These are phyloP conservation scores for Apodemia duryi DNA, from an alignment of 2,888 invertebrate genomes.

Conservation along the genomic window DNA sequence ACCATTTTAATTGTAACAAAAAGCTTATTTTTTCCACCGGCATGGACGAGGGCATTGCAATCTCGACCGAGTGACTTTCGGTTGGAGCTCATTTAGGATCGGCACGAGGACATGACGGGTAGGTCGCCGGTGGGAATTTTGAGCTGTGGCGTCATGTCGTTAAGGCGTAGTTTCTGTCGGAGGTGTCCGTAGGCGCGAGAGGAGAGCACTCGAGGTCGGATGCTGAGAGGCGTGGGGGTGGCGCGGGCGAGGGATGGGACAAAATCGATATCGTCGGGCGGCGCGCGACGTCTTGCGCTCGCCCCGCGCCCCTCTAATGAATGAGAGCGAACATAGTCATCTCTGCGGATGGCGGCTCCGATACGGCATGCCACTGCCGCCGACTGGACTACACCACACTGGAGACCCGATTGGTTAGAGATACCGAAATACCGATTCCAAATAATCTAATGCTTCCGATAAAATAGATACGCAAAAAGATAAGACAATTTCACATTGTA, in stretches of 20 bases:
- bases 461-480: not conserved
- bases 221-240: slow-evolving; percentile 64
- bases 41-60: slow-evolving; percentile 62
- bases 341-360: slow-evolving; percentile 70
- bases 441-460: slow-evolving; percentile 12
- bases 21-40: slow-evolving; percentile 74
- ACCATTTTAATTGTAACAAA: slow-evolving; percentile 79
- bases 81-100: slow-evolving; percentile 69
- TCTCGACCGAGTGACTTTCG: slow-evolving; percentile 76
- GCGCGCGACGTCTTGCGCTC: slow-evolving; percentile 75
- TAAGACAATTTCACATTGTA: not conserved
- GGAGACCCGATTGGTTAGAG: slow-evolving; percentile 44
- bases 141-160: slow-evolving; percentile 69
- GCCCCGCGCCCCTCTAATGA: slow-evolving; percentile 70
- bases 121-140: slow-evolving; percentile 57
- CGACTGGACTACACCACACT: slow-evolving; percentile 45
- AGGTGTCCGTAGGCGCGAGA: slow-evolving; percentile 76
- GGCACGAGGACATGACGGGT: slow-evolving; percentile 49
- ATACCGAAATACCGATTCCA: slow-evolving; percentile 35
- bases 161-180: slow-evolving; percentile 75
- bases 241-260: slow-evolving; percentile 63
- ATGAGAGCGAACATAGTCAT: slow-evolving; percentile 76
- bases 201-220: slow-evolving; percentile 79
- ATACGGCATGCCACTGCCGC: slow-evolving; percentile 48
- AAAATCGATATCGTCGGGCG: slow-evolving; percentile 78